Evolutionary conservation across 2,888 invertebrate genomes (phyloP), one percentile per base, ranked within the genome.

Genomic region (Drosophila sordidapex): DNA sequence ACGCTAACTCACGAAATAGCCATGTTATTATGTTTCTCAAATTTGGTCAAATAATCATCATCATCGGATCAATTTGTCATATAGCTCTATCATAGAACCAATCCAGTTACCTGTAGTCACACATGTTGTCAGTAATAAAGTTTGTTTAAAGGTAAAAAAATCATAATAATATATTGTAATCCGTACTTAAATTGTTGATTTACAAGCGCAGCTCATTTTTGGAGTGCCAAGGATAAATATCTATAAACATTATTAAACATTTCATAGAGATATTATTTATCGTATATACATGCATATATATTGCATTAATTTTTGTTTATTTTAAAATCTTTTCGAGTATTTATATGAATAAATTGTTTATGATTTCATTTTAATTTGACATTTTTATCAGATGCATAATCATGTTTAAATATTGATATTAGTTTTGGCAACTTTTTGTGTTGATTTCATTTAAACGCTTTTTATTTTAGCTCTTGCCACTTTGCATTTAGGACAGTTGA

Each of bases 1-100:
- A n/a, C 10, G 10, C 2, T 10, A n/a, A n/a, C 8, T 4, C 4
- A 10, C 4, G 40, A 40, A 40, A 0, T n/a, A n/a, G n/a, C 0
- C 8, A 38, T 1, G 8, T 10, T 40, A 4, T 40, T 40, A 8
- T 40, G 4, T n/a, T 40, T 2, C 10, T 0, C 11, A 11, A 10
- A 40, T 40, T n/a, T 4, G 40, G n/a, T 11, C 40, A n/a, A 4
- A 40, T 21, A 10, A 10, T 40, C 10, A 40, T n/a, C 40, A 40
- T n/a, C n/a, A 40, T 40, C n/a, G 10, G 40, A 10, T 40, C 10
- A 40, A n/a, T n/a, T 4, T 10, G 10, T 10, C 3, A 18, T 4
- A n/a, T 36, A 18, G 36, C 18, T 36, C 2, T 31, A 31, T 7
- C 8, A 2, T 4, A 4, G 10, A n/a, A 7, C 13, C 13, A 46